Evolutionary conservation across 2,888 invertebrate species (phyloP).

Genomic region (Hirudinaria manillensis): DNA sequence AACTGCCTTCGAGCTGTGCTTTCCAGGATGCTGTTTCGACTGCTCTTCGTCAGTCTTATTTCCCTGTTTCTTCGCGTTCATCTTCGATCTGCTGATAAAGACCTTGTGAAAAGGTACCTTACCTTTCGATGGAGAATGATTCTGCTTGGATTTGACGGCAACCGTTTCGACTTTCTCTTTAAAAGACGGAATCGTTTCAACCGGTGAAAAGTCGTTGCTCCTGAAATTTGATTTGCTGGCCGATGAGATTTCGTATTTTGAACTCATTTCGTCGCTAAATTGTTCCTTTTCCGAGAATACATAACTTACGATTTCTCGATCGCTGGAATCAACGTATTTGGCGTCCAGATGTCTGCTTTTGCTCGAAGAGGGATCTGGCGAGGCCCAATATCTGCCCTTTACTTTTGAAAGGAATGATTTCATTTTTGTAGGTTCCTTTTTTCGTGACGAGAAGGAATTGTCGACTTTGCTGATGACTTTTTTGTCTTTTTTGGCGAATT

Average conservation of each 20-base stretch:
- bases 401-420: neutral
- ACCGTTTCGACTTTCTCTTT: neutral
- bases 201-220: too few species aligned
- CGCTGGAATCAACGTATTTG: too few species aligned
- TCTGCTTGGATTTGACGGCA: neutral
- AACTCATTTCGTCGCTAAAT: neutral
- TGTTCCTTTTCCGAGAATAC: too few species aligned
- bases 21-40: neutral
- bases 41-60: neutral
- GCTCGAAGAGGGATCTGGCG: neutral
- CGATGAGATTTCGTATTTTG: too few species aligned
- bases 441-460: neutral
- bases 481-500: neutral
- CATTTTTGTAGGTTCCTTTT: neutral
- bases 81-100: neutral
- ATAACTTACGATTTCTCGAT: too few species aligned
- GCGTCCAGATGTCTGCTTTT: neutral
- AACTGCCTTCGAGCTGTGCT: neutral
- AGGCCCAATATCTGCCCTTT: neutral
- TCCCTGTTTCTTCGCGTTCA: conserved; percentile 1
- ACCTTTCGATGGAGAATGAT: neutral
- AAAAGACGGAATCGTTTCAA: too few species aligned
- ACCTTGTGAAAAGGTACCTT: neutral
- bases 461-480: neutral
- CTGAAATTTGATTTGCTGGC: too few species aligned